Evolutionary conservation across 2,113 vertebrate genomes (phyloP), one percentile per base, ranked within the genome.

Genomic region (Chaenocephalus aceratus): DNA sequence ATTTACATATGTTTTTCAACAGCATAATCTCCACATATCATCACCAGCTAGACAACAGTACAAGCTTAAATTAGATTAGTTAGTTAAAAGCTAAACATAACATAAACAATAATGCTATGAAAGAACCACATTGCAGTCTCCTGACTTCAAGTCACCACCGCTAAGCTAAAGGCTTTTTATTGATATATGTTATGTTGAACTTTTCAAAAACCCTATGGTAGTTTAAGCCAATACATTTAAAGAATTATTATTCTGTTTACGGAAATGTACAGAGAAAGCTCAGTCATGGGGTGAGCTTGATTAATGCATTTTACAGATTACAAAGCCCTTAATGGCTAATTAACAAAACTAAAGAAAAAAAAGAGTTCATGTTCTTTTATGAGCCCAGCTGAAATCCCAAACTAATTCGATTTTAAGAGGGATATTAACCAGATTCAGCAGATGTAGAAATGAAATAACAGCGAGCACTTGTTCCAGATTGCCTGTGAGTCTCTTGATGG

Each of bases 281-380:
- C 26, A 52, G 18, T 3, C 49, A 4, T 7, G 0, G 3, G 57
- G 15, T 15, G 58, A 80, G 73, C 64, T 62, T 11, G 12, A 18
- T 53, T 59, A 65, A 83, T 30, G 15, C 62, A 10, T 75, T 15
- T 51, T 30, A 30, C 10, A 14, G n/a, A 45, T 51, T 67, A 57
- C 23, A 36, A 61, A 52, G 46, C 75, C 76, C 59, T 77, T 4
- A 9, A 52, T 41, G 36, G 59, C 30, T 77, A 36, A 68, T 82
- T 83, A 46, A 73, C 66, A 10, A 62, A 85, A 82, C 70, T 10
- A 34, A 16, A 41, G 18, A 15, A 51, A 30, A 49, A 49, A 34
- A 65, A 62, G 16, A 76, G 26, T 72, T 75, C 16, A n/a, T 64
- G 41, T 79, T 82, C 45, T 9, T 67, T 65, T 78, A 68, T 63